Base-by-base conservation (phyloP, 2,888 invertebrate species). In the Drosophila prolongata region DNA sequence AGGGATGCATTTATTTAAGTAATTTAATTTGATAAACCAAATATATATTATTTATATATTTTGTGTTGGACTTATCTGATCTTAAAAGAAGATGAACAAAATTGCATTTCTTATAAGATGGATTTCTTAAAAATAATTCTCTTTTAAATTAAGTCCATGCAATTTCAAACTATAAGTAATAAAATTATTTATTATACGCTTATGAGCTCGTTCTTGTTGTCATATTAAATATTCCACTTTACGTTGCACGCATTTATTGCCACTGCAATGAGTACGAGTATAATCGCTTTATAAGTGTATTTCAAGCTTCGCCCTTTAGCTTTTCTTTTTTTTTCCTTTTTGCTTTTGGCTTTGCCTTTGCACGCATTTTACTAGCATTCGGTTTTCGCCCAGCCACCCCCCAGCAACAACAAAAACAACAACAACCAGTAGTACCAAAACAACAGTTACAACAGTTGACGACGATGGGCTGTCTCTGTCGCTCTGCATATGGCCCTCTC, bases 321-420 rank as follows among this genome's bases (percentile, higher is more conserved):
- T 59, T 14, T 59, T 62, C 19, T 11, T 8, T 35, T 38, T 34
- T 30, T 37, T 34, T 47, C 30, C n/a, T 52, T 14, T 44, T 59
- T 64, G 37, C 61, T 55, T 55, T 54, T 55, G 65, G 66, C 75
- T 70, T 79, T 67, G 49, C 54, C 59, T 87, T 81, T 88, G 81
- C 86, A 89, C 82, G 88, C 88, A 83, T 87, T 89, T 89, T 70
- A 78, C 75, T 67, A 68, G 73, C 73, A 38, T 60, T 42, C 49
- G 34, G 34, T 35, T 44, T 59, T 24, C 56, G 24, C 56, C 43
- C 66, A 58, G 59, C 73, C 61, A 61, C 30, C 47, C 55, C 66
- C 59, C 67, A 57, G 56, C 58, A 76, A 34, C 67, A 65, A 62
- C 65, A 64, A 66, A 65, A 65, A 59, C 70, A 61, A 47, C 53